Evolutionary conservation across 2,888 invertebrate species (phyloP), one percentile per base, ranked within the genome.

Genomic region (Thecophora atra): DNA sequence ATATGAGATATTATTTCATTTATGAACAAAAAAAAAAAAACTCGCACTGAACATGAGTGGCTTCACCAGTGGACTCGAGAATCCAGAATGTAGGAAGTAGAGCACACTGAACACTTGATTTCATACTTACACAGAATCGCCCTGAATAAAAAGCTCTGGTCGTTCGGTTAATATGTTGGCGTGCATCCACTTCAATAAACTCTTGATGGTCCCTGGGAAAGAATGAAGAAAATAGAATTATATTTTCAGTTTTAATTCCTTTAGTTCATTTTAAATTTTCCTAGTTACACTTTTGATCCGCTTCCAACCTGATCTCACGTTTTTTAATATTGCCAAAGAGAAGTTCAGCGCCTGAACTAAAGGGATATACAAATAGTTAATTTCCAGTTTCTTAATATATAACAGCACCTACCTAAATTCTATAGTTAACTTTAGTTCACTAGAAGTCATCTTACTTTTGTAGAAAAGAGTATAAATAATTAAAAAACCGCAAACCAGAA

Each of bases 341-440:
- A n/a, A 96, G 85, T 83, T 98, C 97, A 0, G 96, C 96, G 2
- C 98, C 98, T 17, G 98, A 97, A 56, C 95, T 94, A 80, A 15
- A 51, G 2, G 6, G 19, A 51, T 28, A 54, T 51, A 15, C 5
- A 58, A 30, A 2, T 28, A 26, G 3, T 17, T 51, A 3, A 21
- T 17, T 2, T n/a, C 1, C 0, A 28, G 21, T 15, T 15, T 42
- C 13, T 28, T 11, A 28, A 24, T 15, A 5, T 6, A n/a, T 11
- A n/a, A 8, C 6, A 54, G 8, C 17, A 47, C 24, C 72, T 79
- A 85, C 85, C 82, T 80, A 64, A 85, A 85, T 71, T 85, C 85
- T 21, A 85, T 71, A 51, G 78, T 72, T 47, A 85, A 74, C 65
- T 80, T 81, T 72, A 85, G 76, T 37, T 81, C 76, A 11, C 72